phyloP scores from a whole-genome alignment of 2,888 invertebrate genomes.

The Hemistola chrysoprasaria region DNA sequence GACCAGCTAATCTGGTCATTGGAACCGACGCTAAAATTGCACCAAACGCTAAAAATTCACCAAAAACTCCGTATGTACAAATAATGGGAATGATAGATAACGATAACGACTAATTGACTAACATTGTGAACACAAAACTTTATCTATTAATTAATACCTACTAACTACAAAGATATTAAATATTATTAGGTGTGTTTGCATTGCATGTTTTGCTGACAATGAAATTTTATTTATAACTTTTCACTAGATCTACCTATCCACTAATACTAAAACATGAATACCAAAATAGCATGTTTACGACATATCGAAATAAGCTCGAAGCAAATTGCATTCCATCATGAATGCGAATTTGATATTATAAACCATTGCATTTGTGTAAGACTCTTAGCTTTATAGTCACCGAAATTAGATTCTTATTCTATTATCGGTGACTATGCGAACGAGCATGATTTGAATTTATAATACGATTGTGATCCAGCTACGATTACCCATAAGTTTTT shows the following conservation, averaged over 20 bases:
- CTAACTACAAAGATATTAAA: no score
- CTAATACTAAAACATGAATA: conserved; percentile 9
- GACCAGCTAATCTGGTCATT: conserved; percentile 37
- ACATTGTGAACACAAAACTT: conserved; percentile 28
- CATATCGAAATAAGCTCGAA: conserved; percentile 8
- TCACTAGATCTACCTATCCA: conserved; percentile 13
- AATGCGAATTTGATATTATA: neutral
- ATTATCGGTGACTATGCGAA: neutral
- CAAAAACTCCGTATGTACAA: conserved; percentile 61
- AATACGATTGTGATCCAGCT: no score
- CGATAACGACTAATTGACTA: conserved; percentile 34
- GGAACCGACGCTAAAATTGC: conserved; percentile 53
- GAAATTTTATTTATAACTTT: conserved; percentile 24
- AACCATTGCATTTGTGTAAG: conserved; percentile 1
- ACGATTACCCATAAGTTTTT: no score
- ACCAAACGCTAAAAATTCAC: conserved; percentile 54
- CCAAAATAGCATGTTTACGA: conserved; percentile 27
- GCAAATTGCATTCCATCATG: conserved; percentile 8
- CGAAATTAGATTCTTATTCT: neutral
- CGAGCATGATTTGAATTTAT: no score
- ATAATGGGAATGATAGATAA: conserved; percentile 32
- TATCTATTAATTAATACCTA: no score
- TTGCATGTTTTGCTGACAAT: conserved; percentile 8
- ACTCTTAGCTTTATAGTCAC: neutral
- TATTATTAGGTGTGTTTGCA: no score